phyloP scores from a whole-genome alignment of 2,888 invertebrate genomes.

The Phyllotreta cruciferae region DNA sequence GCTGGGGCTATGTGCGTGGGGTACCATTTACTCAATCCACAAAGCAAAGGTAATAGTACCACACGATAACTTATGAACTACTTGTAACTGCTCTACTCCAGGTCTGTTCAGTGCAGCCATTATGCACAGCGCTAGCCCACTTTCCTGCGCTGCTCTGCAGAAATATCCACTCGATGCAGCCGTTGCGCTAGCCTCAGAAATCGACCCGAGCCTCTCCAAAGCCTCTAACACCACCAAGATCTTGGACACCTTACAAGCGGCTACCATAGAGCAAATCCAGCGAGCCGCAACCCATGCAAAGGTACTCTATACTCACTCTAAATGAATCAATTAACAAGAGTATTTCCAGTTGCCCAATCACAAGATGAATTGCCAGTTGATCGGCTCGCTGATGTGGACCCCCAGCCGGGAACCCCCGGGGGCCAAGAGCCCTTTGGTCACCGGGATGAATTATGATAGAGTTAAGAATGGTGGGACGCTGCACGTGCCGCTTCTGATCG shows the following conservation, averaged over 20 bases:
- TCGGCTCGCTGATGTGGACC: conserved; percentile 20
- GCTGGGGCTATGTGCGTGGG: conserved; percentile 9
- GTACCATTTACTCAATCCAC: conserved; percentile 5
- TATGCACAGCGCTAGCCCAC: conserved; percentile 18
- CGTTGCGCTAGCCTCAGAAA: not conserved
- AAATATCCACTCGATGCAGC: conserved; percentile 17
- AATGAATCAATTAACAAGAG: too few species aligned
- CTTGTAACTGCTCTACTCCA: not conserved
- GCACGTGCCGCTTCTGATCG: not conserved
- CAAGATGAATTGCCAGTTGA: conserved; percentile 19
- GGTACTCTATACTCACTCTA: too few species aligned
- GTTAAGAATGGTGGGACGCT: not conserved
- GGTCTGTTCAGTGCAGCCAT: conserved; percentile 26
- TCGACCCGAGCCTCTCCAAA: conserved; percentile 2
- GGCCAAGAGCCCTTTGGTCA: not conserved
- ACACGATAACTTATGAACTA: not conserved
- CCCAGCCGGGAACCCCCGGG: conserved; percentile 3
- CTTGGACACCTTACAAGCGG: conserved; percentile 3
- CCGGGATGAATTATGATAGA: conserved; percentile 9
- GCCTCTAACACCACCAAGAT: not conserved
- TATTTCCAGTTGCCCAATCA: conserved; percentile 9
- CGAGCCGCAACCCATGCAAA: too few species aligned
- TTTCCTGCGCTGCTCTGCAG: conserved; percentile 19
- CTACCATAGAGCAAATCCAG: conserved; percentile 1
- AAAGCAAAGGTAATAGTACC: conserved; percentile 1